phyloP scores from a whole-genome alignment of 2,797 vertebrate genomes.

The Cynopterus sphinx region DNA sequence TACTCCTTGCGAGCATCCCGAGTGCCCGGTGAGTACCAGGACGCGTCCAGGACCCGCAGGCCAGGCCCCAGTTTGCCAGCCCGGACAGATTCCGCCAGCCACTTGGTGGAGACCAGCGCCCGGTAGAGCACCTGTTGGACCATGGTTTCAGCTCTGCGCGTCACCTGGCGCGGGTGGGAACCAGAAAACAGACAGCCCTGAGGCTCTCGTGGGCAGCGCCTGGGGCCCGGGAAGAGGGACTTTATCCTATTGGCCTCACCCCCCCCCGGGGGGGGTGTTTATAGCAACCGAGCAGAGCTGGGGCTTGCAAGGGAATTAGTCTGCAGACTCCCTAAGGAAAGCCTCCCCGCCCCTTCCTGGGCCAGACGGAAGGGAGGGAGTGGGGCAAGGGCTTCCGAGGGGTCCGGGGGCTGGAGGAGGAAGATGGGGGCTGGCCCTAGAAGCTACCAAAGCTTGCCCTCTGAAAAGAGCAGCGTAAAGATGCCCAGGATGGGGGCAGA shows the following conservation, averaged over 20 bases:
- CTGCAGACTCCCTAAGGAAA: background rate
- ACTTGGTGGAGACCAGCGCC: slow-evolving; percentile 90
- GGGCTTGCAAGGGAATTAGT: background rate
- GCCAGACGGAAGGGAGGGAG: background rate
- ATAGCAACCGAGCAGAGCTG: background rate
- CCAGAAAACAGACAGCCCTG: background rate
- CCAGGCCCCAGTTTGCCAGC: slow-evolving; percentile 84
- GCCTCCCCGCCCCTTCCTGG: background rate
- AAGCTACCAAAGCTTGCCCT: background rate
- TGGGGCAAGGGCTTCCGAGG: background rate
- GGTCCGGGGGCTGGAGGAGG: too few relatives aligned
- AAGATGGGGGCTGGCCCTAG: background rate
- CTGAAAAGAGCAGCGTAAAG: background rate
- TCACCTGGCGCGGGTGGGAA: slow-evolving; percentile 56
- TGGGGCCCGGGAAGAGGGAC: background rate
- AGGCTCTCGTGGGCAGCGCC: background rate
- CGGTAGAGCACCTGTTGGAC: slow-evolving; percentile 85
- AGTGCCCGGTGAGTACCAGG: slow-evolving; percentile 91
- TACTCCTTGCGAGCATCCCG: slow-evolving; percentile 91
- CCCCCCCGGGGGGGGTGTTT: background rate
- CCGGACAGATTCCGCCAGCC: slow-evolving; percentile 90
- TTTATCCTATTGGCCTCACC: background rate
- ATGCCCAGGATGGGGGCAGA: background rate
- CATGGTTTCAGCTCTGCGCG: slow-evolving; percentile 83
- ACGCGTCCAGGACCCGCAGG: slow-evolving; percentile 91